Base-by-base conservation (phyloP, 2,888 invertebrate genomes). In the Spodoptera exigua region DNA sequence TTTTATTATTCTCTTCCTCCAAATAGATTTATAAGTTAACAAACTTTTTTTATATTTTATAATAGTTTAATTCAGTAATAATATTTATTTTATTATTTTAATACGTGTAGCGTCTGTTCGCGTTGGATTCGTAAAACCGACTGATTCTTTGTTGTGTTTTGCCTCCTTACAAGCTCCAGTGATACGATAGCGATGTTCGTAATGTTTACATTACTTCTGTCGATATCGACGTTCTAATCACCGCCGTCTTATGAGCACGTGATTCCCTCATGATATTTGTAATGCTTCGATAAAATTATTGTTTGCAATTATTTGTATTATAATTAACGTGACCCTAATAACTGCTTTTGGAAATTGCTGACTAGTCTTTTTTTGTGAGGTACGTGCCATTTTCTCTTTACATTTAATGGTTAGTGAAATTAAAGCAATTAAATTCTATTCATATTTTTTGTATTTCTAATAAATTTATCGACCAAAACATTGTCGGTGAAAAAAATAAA, bases 101-200 rank as follows among this genome's bases (percentile, higher is more conserved):
- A 63, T 59, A 40, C 39, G 55, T 58, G 70, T 81, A 67, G 61
- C 87, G 90, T 86, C 88, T 85, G 77, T 76, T 83, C 82, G 71
- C 80, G 70, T 79, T 82, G 85, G 81, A 75, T 74, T 76, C 80
- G 83, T 87, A 81, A 83, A 86, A 88, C 85, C 86, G 89, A 94
- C 93, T 93, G 91, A 89, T 88, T 90, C 91, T 92, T 93, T 92
- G 91, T 93, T 91, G 84, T 93, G 92, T 91, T 92, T 91, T 88
- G 86, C 82, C 82, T 83, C 61, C 89, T 89, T 89, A 89, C 89
- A 83, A 85, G 84, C 85, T 86, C 82, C 85, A 85, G 84, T 82
- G 81, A 82, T 81, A 82, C 75, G 72, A 40, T 86, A 89, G 89
- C 65, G 89, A 37, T 66, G 90, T 76, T 34, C 77, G 57, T 72